Percentiles rank a stretch among this genome's conserved stretches.
Conservation (phyloP, 2,888 invertebrate genomes). For the Drosophila yooni region DNA sequence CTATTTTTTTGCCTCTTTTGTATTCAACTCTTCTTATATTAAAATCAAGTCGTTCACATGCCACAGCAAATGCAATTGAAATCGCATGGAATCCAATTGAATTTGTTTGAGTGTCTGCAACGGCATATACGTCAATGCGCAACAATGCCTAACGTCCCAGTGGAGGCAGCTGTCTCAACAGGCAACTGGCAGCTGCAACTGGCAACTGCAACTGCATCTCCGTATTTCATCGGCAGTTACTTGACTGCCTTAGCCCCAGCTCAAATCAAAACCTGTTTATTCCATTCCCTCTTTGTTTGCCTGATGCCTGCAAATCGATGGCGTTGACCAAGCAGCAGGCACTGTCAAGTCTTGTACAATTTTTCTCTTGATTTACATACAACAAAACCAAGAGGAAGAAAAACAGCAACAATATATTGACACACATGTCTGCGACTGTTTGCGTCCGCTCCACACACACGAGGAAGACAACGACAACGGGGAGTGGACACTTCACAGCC, state of each 20-base stretch:
- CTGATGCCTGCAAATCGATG: constrained; percentile 44
- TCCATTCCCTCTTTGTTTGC: constrained; percentile 15
- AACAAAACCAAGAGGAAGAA: constrained; percentile 11
- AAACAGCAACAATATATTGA: constrained; percentile 40
- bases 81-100: constrained; percentile 36
- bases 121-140: constrained; percentile 34
- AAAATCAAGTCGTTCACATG: constrained; percentile 4
- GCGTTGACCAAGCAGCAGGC: constrained; percentile 33
- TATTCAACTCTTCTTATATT: neutral
- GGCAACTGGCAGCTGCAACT: constrained; percentile 16
- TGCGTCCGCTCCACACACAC: constrained; percentile 34
- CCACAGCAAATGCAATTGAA: constrained; percentile 23
- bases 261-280: constrained; percentile 13
- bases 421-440: constrained; percentile 47
- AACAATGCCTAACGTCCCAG: constrained; percentile 9
- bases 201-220: constrained; percentile 29
- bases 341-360: constrained; percentile 23
- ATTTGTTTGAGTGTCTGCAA: constrained; percentile 46
- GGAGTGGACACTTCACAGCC: constrained; percentile 22
- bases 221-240: neutral
- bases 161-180: constrained; percentile 12
- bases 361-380: constrained; percentile 67
- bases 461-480: neutral
- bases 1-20: neutral
- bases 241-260: constrained; percentile 11